Evolutionary conservation across 2,888 invertebrate genomes (phyloP), one percentile per base, ranked within the genome.

Genomic region (Trilocha varians): DNA sequence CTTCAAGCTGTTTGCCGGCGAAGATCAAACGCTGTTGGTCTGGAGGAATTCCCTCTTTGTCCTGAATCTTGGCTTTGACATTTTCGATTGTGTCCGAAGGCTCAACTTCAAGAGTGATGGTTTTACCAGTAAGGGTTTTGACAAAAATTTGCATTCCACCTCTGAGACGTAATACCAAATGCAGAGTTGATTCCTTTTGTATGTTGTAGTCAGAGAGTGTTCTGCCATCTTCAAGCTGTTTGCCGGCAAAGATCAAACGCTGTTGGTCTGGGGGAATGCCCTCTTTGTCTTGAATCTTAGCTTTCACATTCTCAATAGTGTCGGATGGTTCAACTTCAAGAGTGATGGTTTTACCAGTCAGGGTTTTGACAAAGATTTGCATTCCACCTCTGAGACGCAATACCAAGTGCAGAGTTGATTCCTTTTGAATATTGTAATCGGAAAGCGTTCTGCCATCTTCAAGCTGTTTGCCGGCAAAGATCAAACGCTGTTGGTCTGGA

Each of bases 361-460:
- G 46, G 0, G 76, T 76, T 6, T 76, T 76, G 0, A 76, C 76
- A n/a, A 76, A 76, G 6, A 76, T 76, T 40, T 76, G 75, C 75
- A 76, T 76, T 14, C 75, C 75, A 37, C 75, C 70, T 32, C 78
- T 62, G 0, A 79, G 73, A 59, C 78, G 76, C 1, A 79, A 36
- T 0, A 78, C 78, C 1, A 79, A 42, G 25, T 79, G 78, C 0
- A 79, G 67, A 0, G 78, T 79, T 0, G 78, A 78, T 35, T 79
- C 78, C 3, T 79, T 79, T 11, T 79, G 78, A 34, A 79, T 78
- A 33, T 78, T 78, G 47, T 79, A 79, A 42, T 79, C 78, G 0
- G 76, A 77, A 0, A 79, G 51, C 0, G 78, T 79, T 37, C 78
- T 72, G 0, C 78, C 78, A 52, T 79, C 78, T 47, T 79, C 78